These are phyloP conservation scores for Ceratoteleas bidentatus DNA, from an alignment of 1,140 invertebrate genomes.

Conservation along the genomic window DNA sequence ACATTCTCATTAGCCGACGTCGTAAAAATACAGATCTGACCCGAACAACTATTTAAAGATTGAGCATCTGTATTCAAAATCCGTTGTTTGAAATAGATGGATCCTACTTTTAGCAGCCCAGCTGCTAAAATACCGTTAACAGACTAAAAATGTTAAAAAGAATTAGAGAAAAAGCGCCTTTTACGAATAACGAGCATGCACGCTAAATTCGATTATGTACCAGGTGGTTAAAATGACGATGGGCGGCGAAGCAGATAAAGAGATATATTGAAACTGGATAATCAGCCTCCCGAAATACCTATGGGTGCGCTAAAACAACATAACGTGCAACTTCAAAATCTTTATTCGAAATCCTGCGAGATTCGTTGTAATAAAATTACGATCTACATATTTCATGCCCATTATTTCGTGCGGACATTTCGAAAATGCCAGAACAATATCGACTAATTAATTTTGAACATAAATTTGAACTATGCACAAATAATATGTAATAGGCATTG, in stretches of 20 bases:
- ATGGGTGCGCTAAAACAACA: constrained; percentile 25
- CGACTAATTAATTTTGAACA: too few relatives aligned
- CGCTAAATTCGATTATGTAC: constrained; percentile 26
- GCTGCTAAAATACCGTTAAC: not conserved
- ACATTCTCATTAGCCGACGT: not conserved
- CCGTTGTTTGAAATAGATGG: not conserved
- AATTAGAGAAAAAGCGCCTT: not conserved
- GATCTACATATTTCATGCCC: not conserved
- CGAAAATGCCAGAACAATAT: too few relatives aligned
- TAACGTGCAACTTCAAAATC: constrained; percentile 14
- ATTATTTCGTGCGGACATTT: too few relatives aligned
- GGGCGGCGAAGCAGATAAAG: constrained; percentile 18
- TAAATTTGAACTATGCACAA: too few relatives aligned
- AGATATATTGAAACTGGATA: constrained; percentile 35
- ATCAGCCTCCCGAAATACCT: constrained; percentile 29
- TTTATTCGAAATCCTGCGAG: constrained; percentile 14
- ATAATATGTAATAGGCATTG: too few relatives aligned
- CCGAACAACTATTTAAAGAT: not conserved
- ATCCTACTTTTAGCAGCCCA: too few relatives aligned
- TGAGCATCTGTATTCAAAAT: not conserved
- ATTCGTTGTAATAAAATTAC: constrained; percentile 4
- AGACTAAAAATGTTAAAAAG: not conserved
- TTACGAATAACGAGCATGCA: constrained; percentile 3
- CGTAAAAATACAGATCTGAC: not conserved
- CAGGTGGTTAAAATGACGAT: constrained; percentile 24